Conservation (phyloP, 2,797 vertebrate species). For the Falco concolor region DNA sequence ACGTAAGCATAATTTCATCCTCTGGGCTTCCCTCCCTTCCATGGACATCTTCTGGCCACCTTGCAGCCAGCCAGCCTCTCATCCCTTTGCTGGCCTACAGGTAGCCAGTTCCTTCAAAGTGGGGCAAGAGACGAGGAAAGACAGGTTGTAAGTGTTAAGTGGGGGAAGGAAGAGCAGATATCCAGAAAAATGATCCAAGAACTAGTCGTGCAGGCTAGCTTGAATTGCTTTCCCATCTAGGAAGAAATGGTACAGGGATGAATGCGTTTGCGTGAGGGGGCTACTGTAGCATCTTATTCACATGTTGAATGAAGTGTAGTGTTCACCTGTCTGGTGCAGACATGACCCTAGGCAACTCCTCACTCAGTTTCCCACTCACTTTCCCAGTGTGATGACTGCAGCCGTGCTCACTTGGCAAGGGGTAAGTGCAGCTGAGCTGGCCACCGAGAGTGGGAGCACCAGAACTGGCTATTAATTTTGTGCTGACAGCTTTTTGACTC, state of each 20-base stretch:
- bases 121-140: background rate
- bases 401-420: background rate
- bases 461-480: background rate
- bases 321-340: background rate
- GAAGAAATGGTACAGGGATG: background rate
- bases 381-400: background rate
- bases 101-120: background rate
- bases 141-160: rapidly evolving
- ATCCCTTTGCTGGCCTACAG: background rate
- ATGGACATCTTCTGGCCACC: background rate
- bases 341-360: background rate
- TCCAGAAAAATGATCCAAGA: background rate
- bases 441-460: background rate
- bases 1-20: background rate
- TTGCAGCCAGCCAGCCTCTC: background rate
- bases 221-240: background rate
- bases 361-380: background rate
- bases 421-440: background rate
- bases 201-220: background rate
- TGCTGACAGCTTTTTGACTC: background rate
- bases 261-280: background rate
- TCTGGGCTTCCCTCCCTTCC: background rate
- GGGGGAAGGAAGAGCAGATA: background rate
- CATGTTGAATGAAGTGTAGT: rapidly evolving
- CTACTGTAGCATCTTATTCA: background rate